Conservation (phyloP, 35 echinoderm and acorn worm species). For the Hemicentrotus pulcherrimus region DNA sequence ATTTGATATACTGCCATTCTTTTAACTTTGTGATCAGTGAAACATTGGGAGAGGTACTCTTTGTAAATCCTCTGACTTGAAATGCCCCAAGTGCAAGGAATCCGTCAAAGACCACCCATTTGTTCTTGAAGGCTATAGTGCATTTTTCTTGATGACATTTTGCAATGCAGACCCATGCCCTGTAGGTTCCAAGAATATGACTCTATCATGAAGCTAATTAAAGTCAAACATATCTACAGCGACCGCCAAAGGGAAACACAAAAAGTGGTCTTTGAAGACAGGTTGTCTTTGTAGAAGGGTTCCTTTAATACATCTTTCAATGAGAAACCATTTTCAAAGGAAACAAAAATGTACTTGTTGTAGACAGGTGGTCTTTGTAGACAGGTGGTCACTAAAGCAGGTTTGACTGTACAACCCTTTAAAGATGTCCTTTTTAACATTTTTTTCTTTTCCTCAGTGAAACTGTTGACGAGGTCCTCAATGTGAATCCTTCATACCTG, state of each 20-base stretch:
- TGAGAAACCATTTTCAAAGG: too few relatives aligned
- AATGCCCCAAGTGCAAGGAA: too few relatives aligned
- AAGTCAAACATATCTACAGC: not conserved
- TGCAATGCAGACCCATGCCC: not conserved
- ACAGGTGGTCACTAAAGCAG: too few relatives aligned
- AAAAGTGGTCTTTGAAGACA: not conserved
- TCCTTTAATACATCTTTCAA: too few relatives aligned
- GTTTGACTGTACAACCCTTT: too few relatives aligned
- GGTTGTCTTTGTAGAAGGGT: too few relatives aligned
- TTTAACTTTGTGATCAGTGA: not conserved
- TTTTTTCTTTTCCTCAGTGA: constrained; percentile 56
- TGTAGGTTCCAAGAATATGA: not conserved
- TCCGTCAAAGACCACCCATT: too few relatives aligned
- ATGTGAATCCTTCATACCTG: constrained; percentile 77
- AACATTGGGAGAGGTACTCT: too few relatives aligned
- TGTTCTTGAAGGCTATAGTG: too few relatives aligned
- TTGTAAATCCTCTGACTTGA: too few relatives aligned
- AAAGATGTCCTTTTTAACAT: not conserved
- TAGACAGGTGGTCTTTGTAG: too few relatives aligned
- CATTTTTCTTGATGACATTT: not conserved
- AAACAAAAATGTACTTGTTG: not conserved
- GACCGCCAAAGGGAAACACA: not conserved
- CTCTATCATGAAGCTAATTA: not conserved
- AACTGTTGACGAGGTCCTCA: constrained; percentile 89
- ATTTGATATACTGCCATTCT: not conserved